Evolutionary conservation across 2,888 invertebrate genomes (phyloP).

Genomic region (Drosophila paranaensis): DNA sequence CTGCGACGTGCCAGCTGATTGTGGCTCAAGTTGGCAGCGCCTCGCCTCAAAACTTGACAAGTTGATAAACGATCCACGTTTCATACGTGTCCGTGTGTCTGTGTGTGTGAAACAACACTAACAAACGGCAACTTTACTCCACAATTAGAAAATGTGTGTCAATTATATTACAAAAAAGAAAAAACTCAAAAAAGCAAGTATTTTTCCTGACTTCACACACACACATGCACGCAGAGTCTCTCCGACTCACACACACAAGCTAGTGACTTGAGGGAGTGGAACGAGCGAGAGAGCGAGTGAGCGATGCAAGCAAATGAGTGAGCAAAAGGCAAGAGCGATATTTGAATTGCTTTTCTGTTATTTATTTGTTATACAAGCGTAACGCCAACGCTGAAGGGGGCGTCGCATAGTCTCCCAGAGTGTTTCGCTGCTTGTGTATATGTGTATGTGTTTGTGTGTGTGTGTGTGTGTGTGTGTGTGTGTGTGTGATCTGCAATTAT

Average conservation of each 20-base stretch:
- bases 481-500: slow-evolving; percentile 70
- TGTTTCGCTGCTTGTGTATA: slow-evolving; percentile 22
- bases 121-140: slow-evolving; percentile 50
- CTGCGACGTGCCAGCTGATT: slow-evolving; percentile 55
- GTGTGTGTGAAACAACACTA: slow-evolving; percentile 35
- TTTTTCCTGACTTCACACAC: slow-evolving; percentile 64
- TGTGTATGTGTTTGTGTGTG: slow-evolving; percentile 28
- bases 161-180: slow-evolving; percentile 64
- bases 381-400: slow-evolving; percentile 65
- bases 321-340: slow-evolving; percentile 35
- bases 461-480: slow-evolving; percentile 35
- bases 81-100: slow-evolving; percentile 16
- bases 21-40: slow-evolving; percentile 49
- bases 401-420: slow-evolving; percentile 71
- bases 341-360: slow-evolving; percentile 59
- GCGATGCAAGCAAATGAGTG: slow-evolving; percentile 21
- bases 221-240: slow-evolving; percentile 17
- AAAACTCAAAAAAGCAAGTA: slow-evolving; percentile 54
- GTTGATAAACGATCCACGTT: slow-evolving; percentile 57
- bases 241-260: neutral
- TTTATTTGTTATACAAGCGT: slow-evolving; percentile 59
- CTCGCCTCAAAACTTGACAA: slow-evolving; percentile 54
- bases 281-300: slow-evolving; percentile 28
- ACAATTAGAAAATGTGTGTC: slow-evolving; percentile 77
- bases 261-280: slow-evolving; percentile 50